These are phyloP conservation scores for Schizaphis graminum DNA, from an alignment of 2,888 invertebrate genomes.

Conservation along the genomic window DNA sequence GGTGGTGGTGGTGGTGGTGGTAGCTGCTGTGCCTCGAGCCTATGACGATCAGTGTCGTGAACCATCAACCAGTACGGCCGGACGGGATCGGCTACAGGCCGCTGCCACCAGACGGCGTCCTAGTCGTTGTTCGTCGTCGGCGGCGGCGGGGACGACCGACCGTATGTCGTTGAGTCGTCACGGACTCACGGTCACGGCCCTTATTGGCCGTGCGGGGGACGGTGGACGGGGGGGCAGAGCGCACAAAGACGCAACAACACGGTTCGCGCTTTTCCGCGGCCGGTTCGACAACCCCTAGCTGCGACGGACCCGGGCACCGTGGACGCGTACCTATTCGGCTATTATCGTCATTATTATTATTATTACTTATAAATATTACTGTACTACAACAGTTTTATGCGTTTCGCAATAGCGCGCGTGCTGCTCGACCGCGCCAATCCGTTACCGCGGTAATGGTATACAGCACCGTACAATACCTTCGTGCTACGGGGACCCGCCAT, in stretches of 20 bases:
- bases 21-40: not conserved
- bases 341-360: not conserved
- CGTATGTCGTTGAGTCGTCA: slow-evolving; percentile 35
- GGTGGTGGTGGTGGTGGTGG: not conserved
- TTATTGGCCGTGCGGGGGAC: not conserved
- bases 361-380: not conserved
- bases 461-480: not conserved
- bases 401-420: slow-evolving; percentile 2
- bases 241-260: slow-evolving; percentile 25
- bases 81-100: not conserved
- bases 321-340: not conserved
- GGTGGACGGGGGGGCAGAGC: not conserved
- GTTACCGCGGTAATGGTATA: slow-evolving; percentile 22
- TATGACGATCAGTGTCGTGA: not conserved
- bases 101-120: not conserved
- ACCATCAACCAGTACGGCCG: not conserved
- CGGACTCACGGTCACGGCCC: slow-evolving; percentile 43
- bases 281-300: slow-evolving; percentile 61
- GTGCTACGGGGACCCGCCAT: not conserved
- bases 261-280: slow-evolving; percentile 53
- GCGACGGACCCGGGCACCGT: not conserved
- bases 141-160: slow-evolving; percentile 8
- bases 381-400: not conserved
- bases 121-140: not conserved
- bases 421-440: slow-evolving; percentile 9